Conservation (phyloP, 2,113 vertebrate species). For the Triplophysa siluroides region DNA sequence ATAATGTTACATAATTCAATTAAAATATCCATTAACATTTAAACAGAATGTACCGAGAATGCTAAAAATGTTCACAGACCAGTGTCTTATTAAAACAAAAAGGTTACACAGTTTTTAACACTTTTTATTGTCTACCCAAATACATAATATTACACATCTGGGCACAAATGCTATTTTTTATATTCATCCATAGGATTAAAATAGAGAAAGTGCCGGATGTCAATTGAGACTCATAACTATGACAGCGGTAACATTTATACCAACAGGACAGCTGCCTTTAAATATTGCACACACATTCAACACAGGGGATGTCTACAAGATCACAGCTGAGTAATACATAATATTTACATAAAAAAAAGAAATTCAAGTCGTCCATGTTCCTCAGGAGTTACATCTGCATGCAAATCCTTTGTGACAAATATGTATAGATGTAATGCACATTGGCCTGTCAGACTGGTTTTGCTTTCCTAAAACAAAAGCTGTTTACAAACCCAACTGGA, state of each 20-base stretch:
- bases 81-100: neutral
- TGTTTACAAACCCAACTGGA: slow-evolving; percentile 11
- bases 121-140: slow-evolving; percentile 45
- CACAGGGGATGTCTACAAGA: slow-evolving; percentile 45
- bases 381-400: neutral
- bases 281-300: slow-evolving; percentile 62
- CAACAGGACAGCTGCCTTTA: slow-evolving; percentile 47
- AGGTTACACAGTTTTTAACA: neutral
- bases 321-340: slow-evolving; percentile 11
- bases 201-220: slow-evolving; percentile 63
- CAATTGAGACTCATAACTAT: slow-evolving; percentile 38
- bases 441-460: slow-evolving; percentile 5
- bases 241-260: slow-evolving; percentile 42
- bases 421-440: neutral
- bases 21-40: too few relatives aligned
- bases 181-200: slow-evolving; percentile 58
- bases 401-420: neutral
- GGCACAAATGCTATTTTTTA: slow-evolving; percentile 36
- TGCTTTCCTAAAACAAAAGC: slow-evolving; percentile 21
- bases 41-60: neutral
- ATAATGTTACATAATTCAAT: too few relatives aligned
- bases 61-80: neutral
- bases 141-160: slow-evolving; percentile 20
- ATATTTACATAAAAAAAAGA: neutral
- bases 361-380: slow-evolving; percentile 22